Percentiles rank a stretch among this genome's conserved stretches.
These are phyloP conservation scores for Phenganax subtilis DNA, from an alignment of 92 coral and sea anemone genomes.

Conservation along the genomic window DNA sequence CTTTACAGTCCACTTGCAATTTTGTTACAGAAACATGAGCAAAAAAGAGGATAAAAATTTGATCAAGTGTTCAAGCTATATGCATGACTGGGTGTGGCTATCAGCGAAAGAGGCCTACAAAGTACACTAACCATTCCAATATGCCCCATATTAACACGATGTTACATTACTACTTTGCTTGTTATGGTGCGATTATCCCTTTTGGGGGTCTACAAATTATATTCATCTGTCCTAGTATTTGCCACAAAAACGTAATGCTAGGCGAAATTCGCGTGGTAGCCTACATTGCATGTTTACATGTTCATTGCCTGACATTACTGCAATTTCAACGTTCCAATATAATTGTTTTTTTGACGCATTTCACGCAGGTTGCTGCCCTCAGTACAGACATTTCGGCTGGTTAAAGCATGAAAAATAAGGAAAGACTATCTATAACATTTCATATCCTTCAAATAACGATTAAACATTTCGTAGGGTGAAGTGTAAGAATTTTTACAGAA, in stretches of 20 bases:
- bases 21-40: no score
- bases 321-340: conserved; percentile 4
- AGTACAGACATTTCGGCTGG: conserved; percentile 19
- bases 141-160: no score
- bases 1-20: no score
- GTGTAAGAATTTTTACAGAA: background rate
- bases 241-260: background rate
- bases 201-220: no score
- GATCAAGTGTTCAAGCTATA: no score
- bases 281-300: background rate
- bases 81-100: no score
- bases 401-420: background rate
- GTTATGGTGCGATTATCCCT: no score
- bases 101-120: no score
- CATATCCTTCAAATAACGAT: background rate
- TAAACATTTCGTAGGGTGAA: background rate
- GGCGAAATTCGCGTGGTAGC: background rate
- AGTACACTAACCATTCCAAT: no score
- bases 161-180: no score
- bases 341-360: background rate
- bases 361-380: conserved; percentile 1
- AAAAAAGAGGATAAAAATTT: no score
- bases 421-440: background rate
- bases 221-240: no score
- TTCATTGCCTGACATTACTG: background rate